Percentiles rank a stretch among this genome's conserved stretches.
Evolutionary conservation across 2,888 invertebrate genomes (phyloP).

Genomic region (Megaustenia siamemsis): DNA sequence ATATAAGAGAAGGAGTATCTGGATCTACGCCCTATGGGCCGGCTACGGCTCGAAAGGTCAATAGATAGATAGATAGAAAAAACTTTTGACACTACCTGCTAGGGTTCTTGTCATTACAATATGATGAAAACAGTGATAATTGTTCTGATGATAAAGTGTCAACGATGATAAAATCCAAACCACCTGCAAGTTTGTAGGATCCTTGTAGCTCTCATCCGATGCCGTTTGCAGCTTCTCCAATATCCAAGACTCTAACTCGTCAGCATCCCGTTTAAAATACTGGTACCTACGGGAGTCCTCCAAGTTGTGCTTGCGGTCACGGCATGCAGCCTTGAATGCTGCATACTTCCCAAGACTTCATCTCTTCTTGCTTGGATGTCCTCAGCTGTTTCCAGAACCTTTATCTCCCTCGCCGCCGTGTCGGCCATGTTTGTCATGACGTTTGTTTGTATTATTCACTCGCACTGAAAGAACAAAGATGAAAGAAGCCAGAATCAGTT

Average conservation of each 20-base stretch:
- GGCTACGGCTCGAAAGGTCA: too few species aligned
- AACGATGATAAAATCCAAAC: too few species aligned
- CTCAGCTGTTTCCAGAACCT: conserved; percentile 97
- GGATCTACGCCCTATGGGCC: too few species aligned
- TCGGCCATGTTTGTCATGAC: conserved; percentile 45
- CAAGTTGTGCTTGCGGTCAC: conserved; percentile 95
- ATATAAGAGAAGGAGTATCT: too few species aligned
- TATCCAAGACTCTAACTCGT: conserved; percentile 99
- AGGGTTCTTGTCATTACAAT: too few species aligned
- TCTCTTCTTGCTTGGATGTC: conserved; percentile 90
- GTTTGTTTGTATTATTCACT: conserved; percentile 9
- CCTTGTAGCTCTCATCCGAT: conserved; percentile 99
- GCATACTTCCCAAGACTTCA: conserved; percentile 88
- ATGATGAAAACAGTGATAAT: too few species aligned
- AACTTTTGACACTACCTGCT: too few species aligned
- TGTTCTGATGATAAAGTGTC: too few species aligned
- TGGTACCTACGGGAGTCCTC: conserved; percentile 95
- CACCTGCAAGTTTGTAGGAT: conserved; percentile 98
- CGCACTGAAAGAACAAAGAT: too few species aligned
- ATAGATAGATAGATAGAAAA: too few species aligned
- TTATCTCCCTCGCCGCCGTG: conserved; percentile 72
- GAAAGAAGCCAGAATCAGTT: too few species aligned
- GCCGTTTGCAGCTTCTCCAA: conserved; percentile 98
- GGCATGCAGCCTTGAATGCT: conserved; percentile 96
- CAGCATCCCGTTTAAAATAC: conserved; percentile 99